Conservation (phyloP, 2,797 vertebrate species). For the Acanthopagrus latus region DNA sequence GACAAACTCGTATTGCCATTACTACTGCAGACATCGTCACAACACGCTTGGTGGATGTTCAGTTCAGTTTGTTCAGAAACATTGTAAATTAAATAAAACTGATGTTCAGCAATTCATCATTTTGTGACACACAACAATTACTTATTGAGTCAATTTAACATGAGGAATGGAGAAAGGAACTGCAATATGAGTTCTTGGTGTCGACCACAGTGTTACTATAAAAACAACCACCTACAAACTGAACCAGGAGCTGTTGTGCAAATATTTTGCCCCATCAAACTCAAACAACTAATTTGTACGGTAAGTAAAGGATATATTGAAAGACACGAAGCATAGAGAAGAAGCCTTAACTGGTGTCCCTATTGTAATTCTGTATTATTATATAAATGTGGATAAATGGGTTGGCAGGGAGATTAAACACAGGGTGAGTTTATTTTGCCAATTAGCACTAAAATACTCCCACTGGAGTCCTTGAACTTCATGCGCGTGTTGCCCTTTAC, state of each 20-base stretch:
- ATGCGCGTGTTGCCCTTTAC: too few relatives aligned
- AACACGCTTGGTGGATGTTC: background rate
- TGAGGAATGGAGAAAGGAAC: background rate
- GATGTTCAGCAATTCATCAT: background rate
- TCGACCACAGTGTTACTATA: constrained; percentile 13
- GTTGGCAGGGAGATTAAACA: background rate
- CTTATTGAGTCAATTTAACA: background rate
- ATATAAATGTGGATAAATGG: background rate
- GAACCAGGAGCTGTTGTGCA: constrained; percentile 13
- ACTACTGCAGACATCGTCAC: background rate
- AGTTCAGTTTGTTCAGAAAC: background rate
- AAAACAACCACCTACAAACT: constrained; percentile 11
- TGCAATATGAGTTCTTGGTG: background rate
- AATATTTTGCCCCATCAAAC: constrained; percentile 30
- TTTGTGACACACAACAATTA: constrained; percentile 14
- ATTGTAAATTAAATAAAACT: background rate
- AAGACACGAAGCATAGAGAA: background rate
- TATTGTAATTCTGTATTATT: background rate
- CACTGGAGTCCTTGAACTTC: constrained; percentile 1
- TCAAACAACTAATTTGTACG: background rate
- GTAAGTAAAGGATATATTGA: too few relatives aligned
- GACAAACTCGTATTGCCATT: background rate
- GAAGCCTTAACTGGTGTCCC: background rate
- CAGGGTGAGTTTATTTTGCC: background rate
- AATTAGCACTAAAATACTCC: constrained; percentile 1